These are phyloP conservation scores for Tenthredo scrophulariae DNA, from an alignment of 2,888 invertebrate species.

Conservation along the genomic window DNA sequence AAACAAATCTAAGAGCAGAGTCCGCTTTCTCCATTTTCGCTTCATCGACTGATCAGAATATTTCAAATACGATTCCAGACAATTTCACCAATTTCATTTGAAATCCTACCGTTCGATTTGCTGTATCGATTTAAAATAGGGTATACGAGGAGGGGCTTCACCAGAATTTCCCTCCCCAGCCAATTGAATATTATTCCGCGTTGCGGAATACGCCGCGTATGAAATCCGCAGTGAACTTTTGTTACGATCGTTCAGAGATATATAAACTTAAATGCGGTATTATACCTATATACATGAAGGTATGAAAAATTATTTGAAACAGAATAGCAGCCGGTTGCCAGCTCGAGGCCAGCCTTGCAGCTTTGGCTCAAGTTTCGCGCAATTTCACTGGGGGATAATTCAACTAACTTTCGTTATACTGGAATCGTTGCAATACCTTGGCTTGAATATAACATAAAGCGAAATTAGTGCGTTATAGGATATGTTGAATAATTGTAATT, in stretches of 20 bases:
- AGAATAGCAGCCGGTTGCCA: constrained; percentile 1
- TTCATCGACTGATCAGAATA: background rate
- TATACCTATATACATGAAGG: background rate
- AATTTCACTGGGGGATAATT: background rate
- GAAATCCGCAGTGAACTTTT: background rate
- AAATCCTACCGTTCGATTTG: background rate
- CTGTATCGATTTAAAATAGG: constrained; percentile 19
- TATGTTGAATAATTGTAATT: background rate
- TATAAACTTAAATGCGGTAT: background rate
- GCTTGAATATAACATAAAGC: background rate
- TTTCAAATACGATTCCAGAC: background rate
- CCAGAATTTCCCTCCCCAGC: background rate
- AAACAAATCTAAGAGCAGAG: constrained; percentile 1
- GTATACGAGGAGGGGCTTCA: background rate
- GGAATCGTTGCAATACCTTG: background rate
- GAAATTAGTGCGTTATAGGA: background rate
- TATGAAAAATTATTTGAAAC: background rate
- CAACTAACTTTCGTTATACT: background rate
- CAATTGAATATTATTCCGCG: background rate
- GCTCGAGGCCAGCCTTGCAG: background rate
- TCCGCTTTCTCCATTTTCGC: background rate
- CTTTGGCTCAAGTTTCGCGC: background rate
- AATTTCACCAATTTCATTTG: background rate
- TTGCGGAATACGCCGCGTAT: background rate
- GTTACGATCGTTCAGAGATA: background rate